Evolutionary conservation across 2,888 invertebrate species (phyloP).

Genomic region (Pharmacophagus antenor): DNA sequence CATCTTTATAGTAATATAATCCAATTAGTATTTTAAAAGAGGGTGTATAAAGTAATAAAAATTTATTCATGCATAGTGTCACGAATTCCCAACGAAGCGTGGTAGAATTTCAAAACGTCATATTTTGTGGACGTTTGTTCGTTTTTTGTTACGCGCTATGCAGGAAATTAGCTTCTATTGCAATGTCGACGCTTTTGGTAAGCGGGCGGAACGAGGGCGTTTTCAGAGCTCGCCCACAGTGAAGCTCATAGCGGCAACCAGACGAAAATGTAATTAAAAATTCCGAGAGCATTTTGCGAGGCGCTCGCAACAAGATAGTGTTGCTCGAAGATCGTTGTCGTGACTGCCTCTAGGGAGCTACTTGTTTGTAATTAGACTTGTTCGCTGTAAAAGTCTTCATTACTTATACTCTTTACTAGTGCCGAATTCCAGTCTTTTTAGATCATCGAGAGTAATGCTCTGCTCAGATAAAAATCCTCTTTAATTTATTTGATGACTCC

Average conservation of each 20-base stretch:
- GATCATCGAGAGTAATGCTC: slow-evolving; percentile 40
- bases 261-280: slow-evolving; percentile 81
- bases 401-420: slow-evolving; percentile 54
- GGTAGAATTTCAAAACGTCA: slow-evolving; percentile 53
- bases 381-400: slow-evolving; percentile 65
- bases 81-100: slow-evolving; percentile 40
- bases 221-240: slow-evolving; percentile 64
- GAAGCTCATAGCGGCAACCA: slow-evolving; percentile 73
- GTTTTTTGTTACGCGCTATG: slow-evolving; percentile 74
- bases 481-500: slow-evolving; percentile 29
- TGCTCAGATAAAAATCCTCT: slow-evolving; percentile 45
- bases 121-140: slow-evolving; percentile 60
- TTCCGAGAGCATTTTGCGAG: slow-evolving; percentile 78
- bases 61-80: slow-evolving; percentile 39
- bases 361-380: slow-evolving; percentile 77
- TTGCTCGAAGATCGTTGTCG: slow-evolving; percentile 72
- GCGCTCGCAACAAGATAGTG: slow-evolving; percentile 78
- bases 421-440: slow-evolving; percentile 40
- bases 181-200: slow-evolving; percentile 79
- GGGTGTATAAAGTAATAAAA: slow-evolving; percentile 19
- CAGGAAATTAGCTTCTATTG: slow-evolving; percentile 81
- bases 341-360: slow-evolving; percentile 74
- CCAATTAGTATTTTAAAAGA: slow-evolving; percentile 13
- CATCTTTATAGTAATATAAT: slow-evolving; percentile 6
- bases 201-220: slow-evolving; percentile 75